Evolutionary conservation across 2,888 invertebrate genomes (phyloP).

Genomic region (Leptura quadrifasciata): DNA sequence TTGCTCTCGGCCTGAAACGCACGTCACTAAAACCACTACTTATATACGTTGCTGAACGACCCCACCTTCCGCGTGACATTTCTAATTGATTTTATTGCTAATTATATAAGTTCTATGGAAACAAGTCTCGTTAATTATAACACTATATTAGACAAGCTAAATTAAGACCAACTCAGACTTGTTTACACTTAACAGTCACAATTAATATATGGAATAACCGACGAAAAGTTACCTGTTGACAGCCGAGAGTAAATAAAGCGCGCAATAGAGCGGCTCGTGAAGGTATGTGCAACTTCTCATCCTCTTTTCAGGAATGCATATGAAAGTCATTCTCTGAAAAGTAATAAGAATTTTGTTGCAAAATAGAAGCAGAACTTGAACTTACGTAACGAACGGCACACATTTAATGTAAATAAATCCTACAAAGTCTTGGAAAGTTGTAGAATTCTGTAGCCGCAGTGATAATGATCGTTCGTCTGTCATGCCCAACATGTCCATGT

Average conservation of each 20-base stretch:
- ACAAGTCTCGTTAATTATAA: neutral
- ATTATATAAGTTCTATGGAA: neutral
- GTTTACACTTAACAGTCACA: neutral
- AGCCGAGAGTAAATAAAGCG: neutral
- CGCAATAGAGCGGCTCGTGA: neutral
- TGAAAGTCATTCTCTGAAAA: neutral
- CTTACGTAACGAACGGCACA: constrained; percentile 21
- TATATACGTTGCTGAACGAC: neutral
- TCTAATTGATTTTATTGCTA: neutral
- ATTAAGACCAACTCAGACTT: neutral
- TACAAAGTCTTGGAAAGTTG: constrained; percentile 19
- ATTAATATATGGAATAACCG: neutral
- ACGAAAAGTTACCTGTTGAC: neutral
- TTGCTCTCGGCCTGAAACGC: too few species aligned
- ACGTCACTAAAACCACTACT: neutral
- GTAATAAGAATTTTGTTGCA: constrained; percentile 7
- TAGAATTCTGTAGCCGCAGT: constrained; percentile 17
- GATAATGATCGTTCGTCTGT: constrained; percentile 25
- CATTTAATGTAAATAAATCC: constrained; percentile 4
- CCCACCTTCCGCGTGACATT: neutral
- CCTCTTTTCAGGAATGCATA: neutral
- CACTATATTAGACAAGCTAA: neutral
- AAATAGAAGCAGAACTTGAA: neutral
- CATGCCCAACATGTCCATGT: constrained; percentile 30
- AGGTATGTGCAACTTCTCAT: neutral